Percentiles rank a stretch among this genome's conserved stretches.
phyloP scores from a whole-genome alignment of 2,888 invertebrate species.

The Drosophila maculinotata region DNA sequence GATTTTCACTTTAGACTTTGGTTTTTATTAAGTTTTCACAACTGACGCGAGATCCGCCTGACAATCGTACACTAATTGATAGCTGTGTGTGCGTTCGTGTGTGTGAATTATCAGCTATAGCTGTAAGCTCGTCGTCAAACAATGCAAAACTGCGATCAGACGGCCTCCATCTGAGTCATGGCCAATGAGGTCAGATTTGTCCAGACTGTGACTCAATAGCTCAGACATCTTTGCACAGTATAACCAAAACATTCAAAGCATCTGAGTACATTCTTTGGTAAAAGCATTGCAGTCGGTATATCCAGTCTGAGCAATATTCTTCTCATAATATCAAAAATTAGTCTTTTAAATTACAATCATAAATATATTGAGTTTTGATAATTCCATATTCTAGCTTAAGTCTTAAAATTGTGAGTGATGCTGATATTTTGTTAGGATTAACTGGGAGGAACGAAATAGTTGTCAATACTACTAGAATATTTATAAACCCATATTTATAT shows the following conservation, averaged over 20 bases:
- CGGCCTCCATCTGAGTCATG: conserved; percentile 34
- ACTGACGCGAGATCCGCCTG: conserved; percentile 45
- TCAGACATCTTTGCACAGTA: conserved; percentile 13
- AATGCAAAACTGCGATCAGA: background rate
- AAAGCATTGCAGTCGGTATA: too few species aligned
- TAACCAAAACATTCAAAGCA: background rate
- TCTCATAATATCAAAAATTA: too few species aligned
- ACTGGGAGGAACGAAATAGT: background rate
- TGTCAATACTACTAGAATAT: too few species aligned
- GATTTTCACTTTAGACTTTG: conserved; percentile 12
- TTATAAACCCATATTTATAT: too few species aligned
- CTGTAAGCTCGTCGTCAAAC: conserved; percentile 11
- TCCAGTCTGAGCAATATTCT: too few species aligned
- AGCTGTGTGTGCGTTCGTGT: background rate
- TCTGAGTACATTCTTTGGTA: too few species aligned
- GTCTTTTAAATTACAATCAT: too few species aligned
- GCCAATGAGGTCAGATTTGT: conserved; percentile 26
- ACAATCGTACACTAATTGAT: conserved; percentile 31
- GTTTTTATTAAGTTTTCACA: conserved; percentile 5
- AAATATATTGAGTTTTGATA: too few species aligned
- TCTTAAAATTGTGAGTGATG: background rate
- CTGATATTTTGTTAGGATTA: background rate
- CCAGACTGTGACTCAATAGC: conserved; percentile 5
- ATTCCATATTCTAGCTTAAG: too few species aligned
- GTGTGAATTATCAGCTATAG: conserved; percentile 28